These are phyloP conservation scores for Tyto alba DNA, from an alignment of 2,113 vertebrate species.

Conservation along the genomic window DNA sequence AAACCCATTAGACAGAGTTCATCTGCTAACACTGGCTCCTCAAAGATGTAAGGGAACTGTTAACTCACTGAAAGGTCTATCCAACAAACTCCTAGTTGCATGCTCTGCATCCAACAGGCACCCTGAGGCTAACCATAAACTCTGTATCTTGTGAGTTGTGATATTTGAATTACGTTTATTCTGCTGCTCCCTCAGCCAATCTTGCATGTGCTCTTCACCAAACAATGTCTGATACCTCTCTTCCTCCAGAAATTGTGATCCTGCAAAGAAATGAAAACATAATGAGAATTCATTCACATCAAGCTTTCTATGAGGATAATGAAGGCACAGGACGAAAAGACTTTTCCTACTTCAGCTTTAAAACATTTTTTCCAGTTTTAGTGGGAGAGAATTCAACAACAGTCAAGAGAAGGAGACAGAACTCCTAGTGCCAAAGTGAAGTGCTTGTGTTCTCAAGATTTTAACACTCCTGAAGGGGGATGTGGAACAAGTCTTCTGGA, in stretches of 20 bases:
- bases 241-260: neutral
- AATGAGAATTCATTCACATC: neutral
- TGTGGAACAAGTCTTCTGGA: constrained; percentile 39
- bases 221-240: neutral
- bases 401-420: neutral
- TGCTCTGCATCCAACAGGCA: neutral
- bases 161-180: neutral
- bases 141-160: neutral
- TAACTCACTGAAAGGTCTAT: neutral
- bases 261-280: neutral
- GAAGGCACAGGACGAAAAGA: neutral
- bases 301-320: neutral
- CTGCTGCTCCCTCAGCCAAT: neutral
- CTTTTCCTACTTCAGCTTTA: neutral
- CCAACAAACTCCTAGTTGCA: neutral
- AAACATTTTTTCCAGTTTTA: constrained; percentile 1
- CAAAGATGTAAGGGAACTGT: neutral
- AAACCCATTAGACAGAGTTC: neutral
- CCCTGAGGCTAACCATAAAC: neutral
- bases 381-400: constrained; percentile 16
- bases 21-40: constrained; percentile 24
- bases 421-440: neutral
- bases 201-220: neutral
- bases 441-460: constrained; percentile 37
- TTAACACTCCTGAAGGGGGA: neutral